phyloP scores from a whole-genome alignment of 2,888 invertebrate species.

The Tipula lateralis region DNA sequence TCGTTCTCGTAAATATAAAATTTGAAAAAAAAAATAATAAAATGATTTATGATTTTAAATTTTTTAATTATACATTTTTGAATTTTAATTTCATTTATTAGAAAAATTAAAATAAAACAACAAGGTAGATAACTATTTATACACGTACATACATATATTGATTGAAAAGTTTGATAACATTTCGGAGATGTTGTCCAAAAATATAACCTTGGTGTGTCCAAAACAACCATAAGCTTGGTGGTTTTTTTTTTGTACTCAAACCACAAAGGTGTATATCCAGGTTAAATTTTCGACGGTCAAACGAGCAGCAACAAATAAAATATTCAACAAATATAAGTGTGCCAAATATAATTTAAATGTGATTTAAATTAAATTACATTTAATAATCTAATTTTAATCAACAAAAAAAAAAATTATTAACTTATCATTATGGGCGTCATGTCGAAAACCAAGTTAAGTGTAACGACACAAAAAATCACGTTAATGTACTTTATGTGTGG shows the following conservation, averaged over 20 bases:
- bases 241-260: not conserved
- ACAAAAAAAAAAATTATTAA: not conserved
- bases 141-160: not conserved
- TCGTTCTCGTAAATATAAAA: not conserved
- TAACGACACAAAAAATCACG: not conserved
- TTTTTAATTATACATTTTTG: constrained; percentile 24
- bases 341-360: not conserved
- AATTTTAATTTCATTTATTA: constrained; percentile 19
- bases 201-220: not conserved
- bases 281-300: not conserved
- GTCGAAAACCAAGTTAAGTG: not conserved
- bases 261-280: not conserved
- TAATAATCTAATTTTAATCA: not conserved
- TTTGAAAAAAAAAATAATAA: not conserved
- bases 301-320: not conserved
- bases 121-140: not conserved
- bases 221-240: not conserved
- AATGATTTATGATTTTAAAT: constrained; percentile 15
- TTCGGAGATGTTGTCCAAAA: not conserved
- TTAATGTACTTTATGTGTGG: not conserved
- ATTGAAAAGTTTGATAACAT: not conserved
- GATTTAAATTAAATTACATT: not conserved
- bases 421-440: not conserved
- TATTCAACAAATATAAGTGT: not conserved
- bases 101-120: not conserved